Percentiles rank a stretch among this genome's conserved stretches.
Conservation (phyloP, 2,888 invertebrate genomes). For the Entomobrya proxima region DNA sequence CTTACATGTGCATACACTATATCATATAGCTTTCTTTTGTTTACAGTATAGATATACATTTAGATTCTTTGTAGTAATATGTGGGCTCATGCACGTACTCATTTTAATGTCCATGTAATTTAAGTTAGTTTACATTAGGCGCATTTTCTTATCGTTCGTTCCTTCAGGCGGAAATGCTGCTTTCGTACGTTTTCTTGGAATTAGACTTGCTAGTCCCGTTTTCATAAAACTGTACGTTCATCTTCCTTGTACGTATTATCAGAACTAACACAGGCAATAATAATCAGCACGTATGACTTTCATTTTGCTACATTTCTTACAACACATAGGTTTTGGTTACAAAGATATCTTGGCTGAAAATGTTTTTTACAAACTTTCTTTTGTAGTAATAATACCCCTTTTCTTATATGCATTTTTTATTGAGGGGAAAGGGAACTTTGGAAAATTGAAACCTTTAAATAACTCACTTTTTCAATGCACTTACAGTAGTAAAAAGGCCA, state of each 20-base stretch:
- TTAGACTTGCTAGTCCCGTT: neutral
- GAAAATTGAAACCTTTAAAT: constrained; percentile 56
- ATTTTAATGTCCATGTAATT: constrained; percentile 28
- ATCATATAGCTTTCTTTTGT: neutral
- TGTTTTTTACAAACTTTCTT: constrained; percentile 5
- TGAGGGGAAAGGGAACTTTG: constrained; percentile 23
- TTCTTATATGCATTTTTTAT: neutral
- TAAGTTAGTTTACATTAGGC: constrained; percentile 31
- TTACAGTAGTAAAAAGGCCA: constrained; percentile 46
- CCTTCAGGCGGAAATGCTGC: constrained; percentile 32
- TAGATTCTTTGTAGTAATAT: neutral
- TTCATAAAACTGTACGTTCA: neutral
- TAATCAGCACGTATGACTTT: constrained; percentile 28
- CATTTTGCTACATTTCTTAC: neutral
- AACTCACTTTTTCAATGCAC: constrained; percentile 51
- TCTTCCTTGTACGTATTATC: neutral
- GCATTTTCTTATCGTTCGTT: constrained; percentile 15
- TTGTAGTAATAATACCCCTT: neutral
- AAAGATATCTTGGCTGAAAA: neutral
- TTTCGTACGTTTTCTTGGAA: constrained; percentile 24
- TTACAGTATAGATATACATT: neutral
- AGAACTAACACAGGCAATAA: constrained; percentile 3
- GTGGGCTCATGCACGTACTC: constrained; percentile 17
- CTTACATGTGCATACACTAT: constrained; percentile 19
- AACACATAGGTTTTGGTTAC: neutral